Evolutionary conservation across 2,888 invertebrate genomes (phyloP).

Genomic region (Phoronis australis): DNA sequence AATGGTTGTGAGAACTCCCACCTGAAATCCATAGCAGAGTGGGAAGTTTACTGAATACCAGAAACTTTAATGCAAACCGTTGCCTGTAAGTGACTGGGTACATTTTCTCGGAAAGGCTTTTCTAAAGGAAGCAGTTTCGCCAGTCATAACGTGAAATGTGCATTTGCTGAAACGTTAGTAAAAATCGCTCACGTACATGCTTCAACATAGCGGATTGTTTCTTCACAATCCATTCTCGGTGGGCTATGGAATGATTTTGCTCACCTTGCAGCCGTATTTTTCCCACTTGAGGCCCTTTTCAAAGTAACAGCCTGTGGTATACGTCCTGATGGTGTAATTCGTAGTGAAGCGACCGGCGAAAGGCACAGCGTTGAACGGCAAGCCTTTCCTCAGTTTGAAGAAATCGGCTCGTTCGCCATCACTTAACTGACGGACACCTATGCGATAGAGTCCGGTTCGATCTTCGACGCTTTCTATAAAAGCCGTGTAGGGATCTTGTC

Average conservation of each 20-base stretch:
- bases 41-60: neutral
- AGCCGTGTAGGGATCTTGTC: constrained; percentile 27
- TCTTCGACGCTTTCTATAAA: constrained; percentile 29
- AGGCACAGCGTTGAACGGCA: constrained; percentile 27
- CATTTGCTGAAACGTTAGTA: too few species aligned
- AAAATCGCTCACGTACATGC: too few species aligned
- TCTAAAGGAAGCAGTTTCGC: too few species aligned
- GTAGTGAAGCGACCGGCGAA: constrained; percentile 33
- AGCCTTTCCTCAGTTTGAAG: constrained; percentile 18
- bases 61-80: too few species aligned
- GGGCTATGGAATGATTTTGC: too few species aligned
- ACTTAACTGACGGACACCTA: constrained; percentile 41
- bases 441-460: constrained; percentile 40
- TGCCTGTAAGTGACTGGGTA: too few species aligned
- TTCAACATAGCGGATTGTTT: too few species aligned
- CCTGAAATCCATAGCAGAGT: constrained; percentile 19
- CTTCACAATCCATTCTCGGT: too few species aligned
- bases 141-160: too few species aligned
- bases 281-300: constrained; percentile 28
- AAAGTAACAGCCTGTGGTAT: constrained; percentile 49
- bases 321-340: constrained; percentile 46
- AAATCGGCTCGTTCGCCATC: constrained; percentile 30
- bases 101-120: too few species aligned
- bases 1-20: constrained; percentile 22
- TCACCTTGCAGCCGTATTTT: constrained; percentile 20